Evolutionary conservation across 2,888 invertebrate genomes (phyloP), one percentile per base, ranked within the genome.

Genomic region (Agrilus mali): DNA sequence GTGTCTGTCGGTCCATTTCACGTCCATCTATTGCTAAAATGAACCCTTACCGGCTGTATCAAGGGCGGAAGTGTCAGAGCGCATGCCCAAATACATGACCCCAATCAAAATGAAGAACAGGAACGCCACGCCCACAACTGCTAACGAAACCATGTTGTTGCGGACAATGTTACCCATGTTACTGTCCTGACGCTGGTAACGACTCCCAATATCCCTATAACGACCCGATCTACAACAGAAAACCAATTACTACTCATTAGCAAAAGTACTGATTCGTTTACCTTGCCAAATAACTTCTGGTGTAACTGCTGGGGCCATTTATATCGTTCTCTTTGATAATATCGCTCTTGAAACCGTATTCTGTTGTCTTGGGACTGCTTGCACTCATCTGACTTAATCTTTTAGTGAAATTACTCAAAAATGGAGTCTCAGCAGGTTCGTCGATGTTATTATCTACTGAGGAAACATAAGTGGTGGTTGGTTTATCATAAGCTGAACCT

Each of bases 331-430:
- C 66, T 46, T 66, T 66, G 31, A 66, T 63, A 5, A 60, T 53
- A 44, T 63, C 61, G 33, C 56, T 61, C 45, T 63, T 61, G 42
- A 56, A 58, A 40, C 60, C 61, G 41, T 51, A 56, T 15, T 59
- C 59, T 10, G 47, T 44, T 37, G 55, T 60, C 10, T 42, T 44
- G 22, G 54, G 57, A 31, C 33, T 47, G 13, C 43, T 32, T 16
- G 50, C 49, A 3, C 54, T 59, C 36, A 65, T 40, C 40, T 61
- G 61, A 12, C 77, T 73, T 46, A 82, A 60, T 46, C 80, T 72
- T 45, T 75, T 70, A 1, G 82, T 81, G 53, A 82, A 83, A 56
- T 78, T 82, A 55, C 80, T 82, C 55, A 82, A 66, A 62, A 78
- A 82, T 41, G 82, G 81, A 53, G 80, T 78, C 58, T 81, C 78